A percentile compares a stretch with the other conserved stretches of the same genome.
phyloP scores from a whole-genome alignment of 2,888 invertebrate species.

The Cyclophora punctaria region DNA sequence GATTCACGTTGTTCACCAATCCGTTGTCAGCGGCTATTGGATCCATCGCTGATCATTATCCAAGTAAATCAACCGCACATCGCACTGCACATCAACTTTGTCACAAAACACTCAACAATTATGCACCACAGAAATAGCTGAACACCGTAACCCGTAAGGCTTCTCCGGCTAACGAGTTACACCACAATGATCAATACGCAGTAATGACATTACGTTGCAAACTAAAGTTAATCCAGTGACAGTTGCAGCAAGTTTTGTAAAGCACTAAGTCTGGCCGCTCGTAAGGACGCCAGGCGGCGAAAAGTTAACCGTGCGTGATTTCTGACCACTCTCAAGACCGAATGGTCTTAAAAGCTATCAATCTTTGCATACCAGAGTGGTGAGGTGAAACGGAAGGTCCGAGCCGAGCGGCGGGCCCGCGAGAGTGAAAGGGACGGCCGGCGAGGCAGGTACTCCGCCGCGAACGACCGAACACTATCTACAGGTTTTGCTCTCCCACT shows the following conservation, averaged over 20 bases:
- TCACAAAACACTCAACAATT: slow-evolving; percentile 35
- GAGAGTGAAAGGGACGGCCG: slow-evolving; percentile 62
- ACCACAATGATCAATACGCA: slow-evolving; percentile 40
- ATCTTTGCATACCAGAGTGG: slow-evolving; percentile 75
- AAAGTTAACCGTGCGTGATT: slow-evolving; percentile 74
- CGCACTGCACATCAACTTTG: slow-evolving; percentile 30
- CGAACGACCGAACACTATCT: slow-evolving; percentile 67
- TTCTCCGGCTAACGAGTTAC: slow-evolving; percentile 50
- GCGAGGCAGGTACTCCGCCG: slow-evolving; percentile 60
- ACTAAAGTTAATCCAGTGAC: slow-evolving; percentile 41
- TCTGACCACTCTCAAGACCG: slow-evolving; percentile 70
- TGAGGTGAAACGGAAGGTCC: slow-evolving; percentile 58
- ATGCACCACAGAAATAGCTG: slow-evolving; percentile 39
- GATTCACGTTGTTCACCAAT: slow-evolving; percentile 70
- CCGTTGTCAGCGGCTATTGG: slow-evolving; percentile 66
- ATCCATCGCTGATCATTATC: slow-evolving; percentile 65
- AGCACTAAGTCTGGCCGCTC: slow-evolving; percentile 52
- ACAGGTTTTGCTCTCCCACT: slow-evolving; percentile 76
- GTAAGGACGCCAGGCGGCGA: slow-evolving; percentile 72
- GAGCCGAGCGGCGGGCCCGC: slow-evolving; percentile 30
- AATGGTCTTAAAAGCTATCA: slow-evolving; percentile 75
- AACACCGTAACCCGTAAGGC: slow-evolving; percentile 43
- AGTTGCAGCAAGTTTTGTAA: slow-evolving; percentile 34
- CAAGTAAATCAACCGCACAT: slow-evolving; percentile 38
- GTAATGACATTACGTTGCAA: slow-evolving; percentile 49